Base-by-base conservation (phyloP, 2,113 vertebrate genomes). In the Atlantisia rogersi region DNA sequence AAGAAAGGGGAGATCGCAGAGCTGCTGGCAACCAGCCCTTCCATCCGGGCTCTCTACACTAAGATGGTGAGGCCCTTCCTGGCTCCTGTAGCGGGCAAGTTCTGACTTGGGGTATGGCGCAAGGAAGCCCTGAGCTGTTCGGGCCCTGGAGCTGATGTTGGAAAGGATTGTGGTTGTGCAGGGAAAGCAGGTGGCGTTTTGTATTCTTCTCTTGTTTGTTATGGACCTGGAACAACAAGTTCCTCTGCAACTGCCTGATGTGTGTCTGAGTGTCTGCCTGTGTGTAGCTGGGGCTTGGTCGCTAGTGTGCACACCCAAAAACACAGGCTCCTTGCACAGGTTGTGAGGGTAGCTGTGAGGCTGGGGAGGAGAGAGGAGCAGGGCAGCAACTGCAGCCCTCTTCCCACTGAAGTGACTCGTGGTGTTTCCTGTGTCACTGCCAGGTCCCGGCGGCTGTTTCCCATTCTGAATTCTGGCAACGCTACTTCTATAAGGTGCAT, bases 401-500 rank as follows among this genome's bases (percentile, higher is more conserved):
- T 46, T 46, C 14, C 62, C 48, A 24, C 28, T 59, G 50, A 35
- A 21, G 68, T 39, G 71, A 42, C 63, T 84, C 32, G 2, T 5
- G 2, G 26, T 4, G 11, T 83, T 53, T 32, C 26, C 5, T 35
- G 11, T 53, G 3, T 76, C 10, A 5, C 15, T 44, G 26, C 76
- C 96, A 99, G 99, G 99, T 99, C 9, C 99, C 99, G 3, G 99
- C 97, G 79, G 99, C 99, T 18, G 99, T 99, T 83, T 98, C 99
- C 80, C 99, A 99, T 91, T 97, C 98, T 1, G 99, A 99, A 56
- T 99, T 99, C 95, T 99, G 99, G 99, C 99, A 99, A 94, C 98
- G 99, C 26, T 99, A 99, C 97, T 99, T 99, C 98, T 99, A 99
- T 95, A 99, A 98, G 98, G 97, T 99, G 79, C 98, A 99, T 97